A percentile compares a stretch with the other conserved stretches of the same genome.
Conservation (phyloP, 2,797 vertebrate genomes). For the Nannoperca australis region DNA sequence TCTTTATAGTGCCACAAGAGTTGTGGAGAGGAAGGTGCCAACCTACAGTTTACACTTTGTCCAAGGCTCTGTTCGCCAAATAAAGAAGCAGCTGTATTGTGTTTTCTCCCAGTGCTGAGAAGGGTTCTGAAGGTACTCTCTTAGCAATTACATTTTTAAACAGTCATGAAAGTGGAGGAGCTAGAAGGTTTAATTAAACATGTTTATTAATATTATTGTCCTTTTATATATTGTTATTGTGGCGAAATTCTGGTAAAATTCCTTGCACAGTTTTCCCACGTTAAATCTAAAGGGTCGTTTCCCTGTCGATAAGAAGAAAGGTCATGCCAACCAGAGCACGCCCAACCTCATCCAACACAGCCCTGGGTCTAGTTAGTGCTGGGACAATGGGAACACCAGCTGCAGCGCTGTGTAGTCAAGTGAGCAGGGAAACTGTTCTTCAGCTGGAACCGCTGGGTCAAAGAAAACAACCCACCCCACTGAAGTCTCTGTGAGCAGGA, state of each 20-base stretch:
- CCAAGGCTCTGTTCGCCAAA: constrained; percentile 76
- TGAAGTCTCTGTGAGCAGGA: constrained; percentile 8
- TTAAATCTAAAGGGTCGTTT: constrained; percentile 34
- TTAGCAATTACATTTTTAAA: constrained; percentile 18
- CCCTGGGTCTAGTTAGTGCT: constrained; percentile 1
- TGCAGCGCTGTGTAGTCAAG: constrained; percentile 23
- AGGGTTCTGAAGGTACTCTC: constrained; percentile 39
- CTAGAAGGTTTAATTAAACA: constrained; percentile 15
- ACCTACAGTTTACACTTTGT: constrained; percentile 71
- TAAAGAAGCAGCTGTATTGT: constrained; percentile 82
- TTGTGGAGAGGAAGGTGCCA: constrained; percentile 75
- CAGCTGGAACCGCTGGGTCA: constrained; percentile 22
- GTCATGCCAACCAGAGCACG: constrained; percentile 33
- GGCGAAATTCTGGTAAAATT: constrained; percentile 19
- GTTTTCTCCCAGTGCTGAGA: constrained; percentile 62
- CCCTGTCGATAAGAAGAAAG: constrained; percentile 39
- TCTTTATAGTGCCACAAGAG: constrained; percentile 65
- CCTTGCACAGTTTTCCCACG: constrained; percentile 47
- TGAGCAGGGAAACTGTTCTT: constrained; percentile 25
- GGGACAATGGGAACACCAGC: constrained; percentile 44
- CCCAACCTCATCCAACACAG: not conserved
- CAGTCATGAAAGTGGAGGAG: constrained; percentile 3
- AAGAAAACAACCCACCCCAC: constrained; percentile 45
- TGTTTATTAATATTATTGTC: constrained; percentile 55
- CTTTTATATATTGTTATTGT: constrained; percentile 19